phyloP scores from a whole-genome alignment of 2,888 invertebrate genomes.

The Melanchra persicariae region DNA sequence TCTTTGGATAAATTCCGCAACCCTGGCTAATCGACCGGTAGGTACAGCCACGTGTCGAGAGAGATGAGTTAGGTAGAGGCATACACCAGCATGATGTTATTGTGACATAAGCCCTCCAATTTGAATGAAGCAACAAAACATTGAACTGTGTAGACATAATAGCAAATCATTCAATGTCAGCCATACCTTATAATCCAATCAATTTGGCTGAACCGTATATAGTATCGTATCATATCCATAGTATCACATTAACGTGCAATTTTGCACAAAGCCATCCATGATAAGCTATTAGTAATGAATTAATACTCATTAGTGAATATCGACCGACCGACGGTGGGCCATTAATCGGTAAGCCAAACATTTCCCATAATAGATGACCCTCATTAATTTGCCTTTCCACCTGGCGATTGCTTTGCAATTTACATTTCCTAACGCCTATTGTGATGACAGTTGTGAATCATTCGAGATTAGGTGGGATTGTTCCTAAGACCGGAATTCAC shows the following conservation, averaged over 20 bases:
- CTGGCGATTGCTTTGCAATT: constrained; percentile 18
- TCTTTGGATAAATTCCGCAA: no score
- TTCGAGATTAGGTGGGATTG: background rate
- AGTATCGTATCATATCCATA: no score
- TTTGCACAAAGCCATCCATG: constrained; percentile 10
- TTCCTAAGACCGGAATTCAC: no score
- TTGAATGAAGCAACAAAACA: background rate
- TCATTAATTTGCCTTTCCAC: constrained; percentile 31
- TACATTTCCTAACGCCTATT: background rate
- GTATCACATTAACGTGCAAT: no score
- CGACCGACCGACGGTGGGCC: constrained; percentile 4
- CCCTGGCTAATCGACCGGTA: no score
- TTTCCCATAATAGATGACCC: constrained; percentile 30
- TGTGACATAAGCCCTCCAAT: background rate
- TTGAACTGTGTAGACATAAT: constrained; percentile 5
- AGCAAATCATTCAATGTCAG: constrained; percentile 16
- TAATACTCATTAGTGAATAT: constrained; percentile 32
- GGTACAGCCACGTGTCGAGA: no score
- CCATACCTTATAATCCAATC: constrained; percentile 28
- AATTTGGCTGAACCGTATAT: constrained; percentile 9
- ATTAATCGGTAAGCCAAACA: constrained; percentile 34
- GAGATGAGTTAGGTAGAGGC: no score
- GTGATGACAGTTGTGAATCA: constrained; percentile 1
- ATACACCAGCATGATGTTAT: background rate
- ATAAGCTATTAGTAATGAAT: constrained; percentile 26